Conservation (phyloP, 2,113 vertebrate genomes). For the Xenopus tropicalis region UCB_Xtro_10.0 CM004449.2:6661001-6661500, state of each 20-base stretch:
- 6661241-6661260: not conserved
- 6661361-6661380: not conserved
- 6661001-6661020: too few relatives aligned
- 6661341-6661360: not conserved
- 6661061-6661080: not conserved
- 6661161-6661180: constrained; percentile 1
- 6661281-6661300: not conserved
- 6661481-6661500: not conserved
- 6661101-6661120: not conserved
- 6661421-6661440: not conserved
- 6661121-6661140: not conserved
- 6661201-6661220: not conserved
- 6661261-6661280: not conserved
- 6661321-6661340: not conserved
- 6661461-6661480: too few relatives aligned
- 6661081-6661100: not conserved
- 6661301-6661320: not conserved
- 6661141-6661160: not conserved
- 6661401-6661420: too few relatives aligned
- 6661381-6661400: not conserved
- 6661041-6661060: not conserved
- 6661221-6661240: not conserved
- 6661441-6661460: constrained; percentile 1
- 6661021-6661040: too few relatives aligned
- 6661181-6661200: not conserved